Conservation (phyloP, 2,113 vertebrate genomes). For the Ciconia stormi region DNA sequence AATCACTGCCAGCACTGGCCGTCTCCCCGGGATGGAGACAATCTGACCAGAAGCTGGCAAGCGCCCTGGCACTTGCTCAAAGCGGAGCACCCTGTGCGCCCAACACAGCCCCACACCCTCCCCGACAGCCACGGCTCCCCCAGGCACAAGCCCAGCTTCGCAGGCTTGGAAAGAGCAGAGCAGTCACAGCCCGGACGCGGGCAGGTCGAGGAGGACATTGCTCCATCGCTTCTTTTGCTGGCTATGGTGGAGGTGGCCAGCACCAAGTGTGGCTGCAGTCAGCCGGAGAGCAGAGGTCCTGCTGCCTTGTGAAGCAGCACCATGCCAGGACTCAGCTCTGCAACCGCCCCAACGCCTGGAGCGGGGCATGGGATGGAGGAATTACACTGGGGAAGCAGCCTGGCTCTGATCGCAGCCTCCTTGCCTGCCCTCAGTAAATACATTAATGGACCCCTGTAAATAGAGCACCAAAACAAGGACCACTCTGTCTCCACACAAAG, state of each 20-base stretch:
- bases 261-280: accelerated
- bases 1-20: not conserved
- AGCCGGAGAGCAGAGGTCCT: not conserved
- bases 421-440: constrained; percentile 36
- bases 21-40: not conserved
- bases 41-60: not conserved
- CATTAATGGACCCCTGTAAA: constrained; percentile 36
- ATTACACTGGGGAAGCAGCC: not conserved
- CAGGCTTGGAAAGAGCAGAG: not conserved
- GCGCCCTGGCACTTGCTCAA: accelerated
- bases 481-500: constrained; percentile 69
- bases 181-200: not conserved
- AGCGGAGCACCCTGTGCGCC: not conserved
- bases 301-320: not conserved
- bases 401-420: not conserved
- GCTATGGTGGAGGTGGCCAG: not conserved
- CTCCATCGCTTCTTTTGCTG: not conserved
- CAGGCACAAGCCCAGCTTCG: not conserved
- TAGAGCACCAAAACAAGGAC: constrained; percentile 58
- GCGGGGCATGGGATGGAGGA: not conserved
- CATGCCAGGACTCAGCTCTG: not conserved
- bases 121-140: not conserved
- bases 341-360: not conserved
- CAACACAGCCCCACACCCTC: not conserved
- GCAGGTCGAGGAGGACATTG: not conserved